These are phyloP conservation scores for Phyllotreta striolata DNA, from an alignment of 2,888 invertebrate genomes.

Conservation along the genomic window DNA sequence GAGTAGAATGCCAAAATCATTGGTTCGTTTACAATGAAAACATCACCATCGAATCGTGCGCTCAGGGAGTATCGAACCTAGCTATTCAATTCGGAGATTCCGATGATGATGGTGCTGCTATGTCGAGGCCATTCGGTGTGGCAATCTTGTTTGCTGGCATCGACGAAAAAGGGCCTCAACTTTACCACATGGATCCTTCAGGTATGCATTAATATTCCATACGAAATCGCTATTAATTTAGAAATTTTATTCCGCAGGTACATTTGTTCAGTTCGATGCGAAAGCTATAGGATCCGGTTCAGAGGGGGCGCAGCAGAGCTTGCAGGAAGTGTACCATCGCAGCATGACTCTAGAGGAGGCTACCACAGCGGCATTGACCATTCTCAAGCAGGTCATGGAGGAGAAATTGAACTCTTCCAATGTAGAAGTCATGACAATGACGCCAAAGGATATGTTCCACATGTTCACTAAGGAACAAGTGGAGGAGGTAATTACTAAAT, in stretches of 20 bases:
- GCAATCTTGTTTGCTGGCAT: conserved; percentile 96
- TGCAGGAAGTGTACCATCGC: conserved; percentile 76
- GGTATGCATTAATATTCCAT: conserved; percentile 63
- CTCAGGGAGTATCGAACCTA: conserved; percentile 97
- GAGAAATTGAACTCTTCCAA: conserved; percentile 97
- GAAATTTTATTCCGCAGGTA: conserved; percentile 92
- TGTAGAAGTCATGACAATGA: conserved; percentile 97
- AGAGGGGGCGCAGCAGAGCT: conserved; percentile 97
- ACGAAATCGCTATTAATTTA: conserved; percentile 62
- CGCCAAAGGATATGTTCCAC: conserved; percentile 82
- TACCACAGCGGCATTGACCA: conserved; percentile 87
- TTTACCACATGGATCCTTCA: conserved; percentile 99
- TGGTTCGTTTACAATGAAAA: conserved; percentile 98
- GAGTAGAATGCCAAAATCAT: conserved; percentile 97
- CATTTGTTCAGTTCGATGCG: conserved; percentile 97
- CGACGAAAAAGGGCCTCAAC: conserved; percentile 92
- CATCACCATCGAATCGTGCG: conserved; percentile 97
- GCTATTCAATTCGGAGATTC: conserved; percentile 99
- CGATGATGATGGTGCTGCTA: conserved; percentile 91
- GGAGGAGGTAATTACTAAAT: conserved; percentile 79
- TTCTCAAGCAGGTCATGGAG: conserved; percentile 99
- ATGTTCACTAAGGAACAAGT: conserved; percentile 92
- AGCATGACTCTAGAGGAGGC: conserved; percentile 95
- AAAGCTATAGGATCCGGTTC: conserved; percentile 99
- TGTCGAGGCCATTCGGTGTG: conserved; percentile 98